Percentiles rank a stretch among this genome's conserved stretches.
phyloP scores from a whole-genome alignment of 2,797 vertebrate species.

The Pseudochirops cupreus region DNA sequence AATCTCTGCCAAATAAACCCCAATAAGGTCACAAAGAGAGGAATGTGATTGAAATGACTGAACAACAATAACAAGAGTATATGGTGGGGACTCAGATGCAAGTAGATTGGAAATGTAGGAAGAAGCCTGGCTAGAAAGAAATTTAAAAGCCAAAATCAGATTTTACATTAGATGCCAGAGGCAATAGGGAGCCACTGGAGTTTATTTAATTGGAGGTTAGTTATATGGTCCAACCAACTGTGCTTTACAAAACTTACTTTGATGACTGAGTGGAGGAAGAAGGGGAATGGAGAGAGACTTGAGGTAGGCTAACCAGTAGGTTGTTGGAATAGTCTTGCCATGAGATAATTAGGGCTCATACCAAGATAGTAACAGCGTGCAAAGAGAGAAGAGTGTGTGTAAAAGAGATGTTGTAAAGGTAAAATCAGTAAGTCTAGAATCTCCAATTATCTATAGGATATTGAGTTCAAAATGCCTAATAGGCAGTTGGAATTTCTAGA shows the following conservation, averaged over 20 bases:
- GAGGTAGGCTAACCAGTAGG: not conserved
- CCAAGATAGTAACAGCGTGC: not conserved
- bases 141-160: not conserved
- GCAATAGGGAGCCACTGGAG: not conserved
- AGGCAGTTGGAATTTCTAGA: not conserved
- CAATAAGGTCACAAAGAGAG: not conserved
- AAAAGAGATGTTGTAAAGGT: not conserved
- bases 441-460: not conserved
- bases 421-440: not conserved
- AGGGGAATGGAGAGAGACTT: not conserved
- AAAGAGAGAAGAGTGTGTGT: not conserved
- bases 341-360: not conserved
- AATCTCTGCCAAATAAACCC: not conserved
- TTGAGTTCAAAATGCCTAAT: not conserved
- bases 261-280: not conserved
- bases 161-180: not conserved
- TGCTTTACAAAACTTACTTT: not conserved
- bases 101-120: not conserved
- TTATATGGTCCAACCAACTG: not conserved
- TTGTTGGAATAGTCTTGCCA: not conserved
- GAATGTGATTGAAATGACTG: not conserved
- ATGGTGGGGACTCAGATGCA: not conserved
- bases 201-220: not conserved
- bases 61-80: not conserved
- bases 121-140: not conserved